phyloP scores from a whole-genome alignment of 2,888 invertebrate genomes.

The Andrena dorsata region DNA sequence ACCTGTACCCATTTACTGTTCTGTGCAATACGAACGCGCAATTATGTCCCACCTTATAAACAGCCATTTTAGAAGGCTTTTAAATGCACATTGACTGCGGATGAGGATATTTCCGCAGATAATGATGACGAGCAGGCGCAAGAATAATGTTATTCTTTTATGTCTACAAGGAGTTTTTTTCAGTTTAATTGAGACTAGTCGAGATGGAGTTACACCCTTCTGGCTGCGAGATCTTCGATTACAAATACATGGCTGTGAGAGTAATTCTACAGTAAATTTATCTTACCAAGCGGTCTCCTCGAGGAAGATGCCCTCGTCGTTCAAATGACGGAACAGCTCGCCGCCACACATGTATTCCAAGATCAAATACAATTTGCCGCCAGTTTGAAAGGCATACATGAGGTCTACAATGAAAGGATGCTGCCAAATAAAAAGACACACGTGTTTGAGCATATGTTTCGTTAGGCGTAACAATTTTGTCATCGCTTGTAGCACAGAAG shows the following conservation, averaged over 20 bases:
- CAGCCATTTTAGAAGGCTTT: no score
- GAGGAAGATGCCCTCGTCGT: constrained; percentile 91
- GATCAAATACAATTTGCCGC: constrained; percentile 90
- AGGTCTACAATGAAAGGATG: constrained; percentile 92
- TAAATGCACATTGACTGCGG: no score
- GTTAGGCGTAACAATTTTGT: not conserved
- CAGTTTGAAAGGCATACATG: constrained; percentile 92
- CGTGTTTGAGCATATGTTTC: constrained; percentile 11
- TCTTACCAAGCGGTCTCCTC: constrained; percentile 89
- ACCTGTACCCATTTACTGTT: no score
- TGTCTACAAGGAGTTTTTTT: no score
- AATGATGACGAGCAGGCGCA: no score
- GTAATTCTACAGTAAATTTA: not conserved
- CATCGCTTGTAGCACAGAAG: not conserved
- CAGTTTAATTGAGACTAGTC: no score
- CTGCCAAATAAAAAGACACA: constrained; percentile 81
- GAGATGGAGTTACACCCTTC: no score
- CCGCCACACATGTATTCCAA: constrained; percentile 91
- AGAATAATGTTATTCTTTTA: no score
- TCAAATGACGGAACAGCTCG: constrained; percentile 91
- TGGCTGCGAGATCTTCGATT: not conserved
- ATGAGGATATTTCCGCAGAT: no score
- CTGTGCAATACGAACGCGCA: no score
- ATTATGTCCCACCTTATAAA: no score
- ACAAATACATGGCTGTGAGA: not conserved